Percentiles rank a stretch among this genome's conserved stretches.
These are phyloP conservation scores for Lineus longissimus DNA, from an alignment of 1,140 invertebrate species.

Conservation along the genomic window DNA sequence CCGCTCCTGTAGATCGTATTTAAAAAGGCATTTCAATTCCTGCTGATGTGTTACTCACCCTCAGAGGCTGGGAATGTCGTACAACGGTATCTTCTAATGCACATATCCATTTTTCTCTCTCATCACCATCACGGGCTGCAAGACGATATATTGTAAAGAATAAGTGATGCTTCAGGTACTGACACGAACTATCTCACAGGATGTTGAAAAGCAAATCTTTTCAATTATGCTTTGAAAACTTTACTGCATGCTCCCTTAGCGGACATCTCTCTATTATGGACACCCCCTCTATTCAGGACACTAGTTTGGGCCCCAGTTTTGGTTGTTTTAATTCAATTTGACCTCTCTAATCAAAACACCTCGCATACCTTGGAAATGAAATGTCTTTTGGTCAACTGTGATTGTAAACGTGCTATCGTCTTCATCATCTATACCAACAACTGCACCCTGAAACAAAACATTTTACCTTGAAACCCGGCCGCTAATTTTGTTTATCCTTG, in stretches of 20 bases:
- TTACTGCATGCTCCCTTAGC: too few relatives aligned
- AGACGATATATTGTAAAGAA: constrained; percentile 10
- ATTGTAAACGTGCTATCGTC: constrained; percentile 99
- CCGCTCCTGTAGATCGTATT: too few relatives aligned
- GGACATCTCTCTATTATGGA: too few relatives aligned
- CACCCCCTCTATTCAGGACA: too few relatives aligned
- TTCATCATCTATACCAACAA: constrained; percentile 98
- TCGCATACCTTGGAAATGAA: constrained; percentile 93
- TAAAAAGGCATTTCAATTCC: too few relatives aligned
- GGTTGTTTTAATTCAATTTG: too few relatives aligned
- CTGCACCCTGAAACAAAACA: constrained; percentile 66
- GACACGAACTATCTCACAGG: background rate
- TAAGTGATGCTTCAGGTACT: background rate
- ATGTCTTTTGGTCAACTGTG: constrained; percentile 97
- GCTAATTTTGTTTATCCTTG: too few relatives aligned
- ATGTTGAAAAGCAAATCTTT: background rate
- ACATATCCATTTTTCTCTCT: constrained; percentile 92
- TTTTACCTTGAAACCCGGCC: too few relatives aligned
- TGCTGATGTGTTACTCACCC: too few relatives aligned
- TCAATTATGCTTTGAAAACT: background rate
- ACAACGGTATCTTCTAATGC: constrained; percentile 91
- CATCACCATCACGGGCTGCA: constrained; percentile 81
- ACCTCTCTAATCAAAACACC: too few relatives aligned
- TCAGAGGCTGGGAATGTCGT: constrained; percentile 62
- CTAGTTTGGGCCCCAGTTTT: too few relatives aligned